A percentile compares a stretch with the other conserved stretches of the same genome.
These are phyloP conservation scores for Drosophila maculinotata DNA, from an alignment of 2,888 invertebrate genomes.

Conservation along the genomic window DNA sequence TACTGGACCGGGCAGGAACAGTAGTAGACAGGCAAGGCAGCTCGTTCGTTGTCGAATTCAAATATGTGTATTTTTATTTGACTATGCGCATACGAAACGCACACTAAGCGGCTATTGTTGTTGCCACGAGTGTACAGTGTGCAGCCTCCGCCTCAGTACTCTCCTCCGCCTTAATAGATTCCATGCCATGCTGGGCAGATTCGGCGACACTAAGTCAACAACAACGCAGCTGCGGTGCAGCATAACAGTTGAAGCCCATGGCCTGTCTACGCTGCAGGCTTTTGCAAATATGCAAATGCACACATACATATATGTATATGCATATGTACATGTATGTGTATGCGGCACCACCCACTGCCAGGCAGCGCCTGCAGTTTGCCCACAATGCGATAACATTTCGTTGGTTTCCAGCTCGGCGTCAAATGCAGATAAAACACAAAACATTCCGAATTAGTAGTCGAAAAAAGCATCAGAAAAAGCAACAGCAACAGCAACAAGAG, in stretches of 20 bases:
- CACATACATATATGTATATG: too few relatives aligned
- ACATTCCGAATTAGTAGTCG: slow-evolving; percentile 73
- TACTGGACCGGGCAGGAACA: slow-evolving; percentile 5
- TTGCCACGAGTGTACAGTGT: slow-evolving; percentile 13
- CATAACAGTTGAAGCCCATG: slow-evolving; percentile 49
- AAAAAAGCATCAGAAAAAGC: slow-evolving; percentile 41
- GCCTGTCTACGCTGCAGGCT: slow-evolving; percentile 48
- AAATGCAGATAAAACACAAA: slow-evolving; percentile 78
- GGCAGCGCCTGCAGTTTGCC: slow-evolving; percentile 12
- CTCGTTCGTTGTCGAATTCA: slow-evolving; percentile 61
- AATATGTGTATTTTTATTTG: slow-evolving; percentile 72
- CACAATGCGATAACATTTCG: slow-evolving; percentile 48
- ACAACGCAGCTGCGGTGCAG: slow-evolving; percentile 69
- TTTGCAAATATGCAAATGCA: slow-evolving; percentile 71
- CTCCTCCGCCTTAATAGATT: slow-evolving; percentile 22
- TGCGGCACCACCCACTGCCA: neutral
- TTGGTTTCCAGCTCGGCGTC: slow-evolving; percentile 54
- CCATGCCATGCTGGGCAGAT: slow-evolving; percentile 56
- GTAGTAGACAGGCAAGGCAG: slow-evolving; percentile 10
- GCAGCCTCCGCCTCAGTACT: slow-evolving; percentile 19
- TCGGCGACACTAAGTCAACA: slow-evolving; percentile 79
- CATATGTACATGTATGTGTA: too few relatives aligned
- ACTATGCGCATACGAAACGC: slow-evolving; percentile 33
- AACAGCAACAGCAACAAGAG: slow-evolving; percentile 34
- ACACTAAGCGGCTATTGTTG: slow-evolving; percentile 57